A percentile compares a stretch with the other conserved stretches of the same genome.
phyloP scores from a whole-genome alignment of 1,140 invertebrate genomes.

The Chrysoperla carnea region DNA sequence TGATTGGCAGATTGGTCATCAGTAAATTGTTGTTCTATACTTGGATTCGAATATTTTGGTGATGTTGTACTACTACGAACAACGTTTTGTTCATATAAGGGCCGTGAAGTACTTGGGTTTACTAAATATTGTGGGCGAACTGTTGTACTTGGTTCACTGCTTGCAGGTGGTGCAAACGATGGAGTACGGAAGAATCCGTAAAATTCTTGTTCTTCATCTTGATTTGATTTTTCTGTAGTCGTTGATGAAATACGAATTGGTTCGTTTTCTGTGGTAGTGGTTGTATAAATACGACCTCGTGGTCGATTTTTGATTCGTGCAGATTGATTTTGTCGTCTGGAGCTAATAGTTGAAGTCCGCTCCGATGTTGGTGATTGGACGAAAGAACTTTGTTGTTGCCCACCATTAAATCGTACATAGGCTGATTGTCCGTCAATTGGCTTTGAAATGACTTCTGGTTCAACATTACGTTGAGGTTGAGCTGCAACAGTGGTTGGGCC shows the following conservation, averaged over 20 bases:
- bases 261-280: conserved; percentile 16
- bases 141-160: conserved; percentile 1
- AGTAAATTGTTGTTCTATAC: not conserved
- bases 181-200: conserved; percentile 20
- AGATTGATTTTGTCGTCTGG: conserved; percentile 8
- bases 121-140: conserved; percentile 4
- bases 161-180: conserved; percentile 9
- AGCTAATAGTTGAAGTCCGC: conserved; percentile 24
- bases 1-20: not conserved
- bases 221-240: conserved; percentile 6
- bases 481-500: too few species aligned
- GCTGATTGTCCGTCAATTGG: too few species aligned
- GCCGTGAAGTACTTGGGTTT: not conserved
- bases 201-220: conserved; percentile 14
- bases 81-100: conserved; percentile 2
- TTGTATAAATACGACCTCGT: not conserved
- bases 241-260: conserved; percentile 20
- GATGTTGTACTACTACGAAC: not conserved
- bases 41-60: conserved; percentile 1
- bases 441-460: too few species aligned
- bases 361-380: conserved; percentile 26
- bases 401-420: too few species aligned
- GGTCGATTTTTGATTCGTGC: not conserved
- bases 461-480: too few species aligned
- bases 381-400: conserved; percentile 18